phyloP scores from a whole-genome alignment of 2,888 invertebrate genomes.

The Cloeon dipterum region DNA sequence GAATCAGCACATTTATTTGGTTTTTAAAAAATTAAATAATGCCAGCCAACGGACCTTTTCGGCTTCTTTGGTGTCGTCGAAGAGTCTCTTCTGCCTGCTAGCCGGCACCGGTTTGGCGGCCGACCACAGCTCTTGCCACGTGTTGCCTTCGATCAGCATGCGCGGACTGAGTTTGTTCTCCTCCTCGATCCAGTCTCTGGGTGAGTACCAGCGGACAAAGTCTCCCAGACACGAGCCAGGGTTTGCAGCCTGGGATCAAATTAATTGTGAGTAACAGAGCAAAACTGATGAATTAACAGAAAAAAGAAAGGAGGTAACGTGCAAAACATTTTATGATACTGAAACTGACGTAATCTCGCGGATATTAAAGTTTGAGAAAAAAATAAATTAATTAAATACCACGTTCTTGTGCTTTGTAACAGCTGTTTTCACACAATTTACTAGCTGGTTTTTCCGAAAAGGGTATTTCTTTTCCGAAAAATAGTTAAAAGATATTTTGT shows the following conservation, averaged over 20 bases:
- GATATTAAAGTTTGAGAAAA: too few species aligned
- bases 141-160: conserved; percentile 77
- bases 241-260: conserved; percentile 85
- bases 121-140: conserved; percentile 84
- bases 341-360: too few species aligned
- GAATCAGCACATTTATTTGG: background rate
- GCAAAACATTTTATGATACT: too few species aligned
- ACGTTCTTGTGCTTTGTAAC: too few species aligned
- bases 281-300: too few species aligned
- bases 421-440: too few species aligned
- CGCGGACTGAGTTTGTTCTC: conserved; percentile 47
- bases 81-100: conserved; percentile 68
- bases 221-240: conserved; percentile 77
- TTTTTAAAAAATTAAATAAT: background rate
- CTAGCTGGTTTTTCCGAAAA: too few species aligned
- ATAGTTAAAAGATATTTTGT: too few species aligned
- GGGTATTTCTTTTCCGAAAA: too few species aligned
- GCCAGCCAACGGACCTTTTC: conserved; percentile 39
- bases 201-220: conserved; percentile 96
- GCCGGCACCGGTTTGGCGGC: conserved; percentile 76
- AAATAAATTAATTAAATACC: too few species aligned
- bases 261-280: too few species aligned
- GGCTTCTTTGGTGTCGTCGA: conserved; percentile 89
- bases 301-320: too few species aligned
- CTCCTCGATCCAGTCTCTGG: conserved; percentile 72